A percentile compares a stretch with the other conserved stretches of the same genome.
Evolutionary conservation across 1,140 invertebrate species (phyloP).

Genomic region (Achroia grisella): DNA sequence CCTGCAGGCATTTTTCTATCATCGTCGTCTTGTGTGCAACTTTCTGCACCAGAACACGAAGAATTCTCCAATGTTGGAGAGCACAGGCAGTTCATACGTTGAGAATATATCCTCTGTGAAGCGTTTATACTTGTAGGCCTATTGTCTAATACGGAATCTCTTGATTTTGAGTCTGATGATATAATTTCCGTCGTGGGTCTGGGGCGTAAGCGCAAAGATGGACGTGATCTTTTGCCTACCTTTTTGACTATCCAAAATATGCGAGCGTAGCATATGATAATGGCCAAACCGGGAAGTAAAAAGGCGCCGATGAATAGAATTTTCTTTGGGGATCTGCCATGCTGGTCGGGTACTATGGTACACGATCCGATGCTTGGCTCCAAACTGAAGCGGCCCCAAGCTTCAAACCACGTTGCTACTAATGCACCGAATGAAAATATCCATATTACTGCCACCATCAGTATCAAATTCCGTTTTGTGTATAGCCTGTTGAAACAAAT

Average conservation of each 20-base stretch:
- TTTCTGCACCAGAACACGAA: conserved; percentile 43
- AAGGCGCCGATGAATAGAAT: conserved; percentile 86
- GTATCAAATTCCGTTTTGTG: conserved; percentile 76
- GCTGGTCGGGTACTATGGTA: conserved; percentile 81
- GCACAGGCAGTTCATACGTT: conserved; percentile 28
- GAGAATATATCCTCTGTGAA: not conserved
- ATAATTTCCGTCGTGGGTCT: conserved; percentile 7
- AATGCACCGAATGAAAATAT: conserved; percentile 80
- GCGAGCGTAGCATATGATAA: conserved; percentile 85
- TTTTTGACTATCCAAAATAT: conserved; percentile 86
- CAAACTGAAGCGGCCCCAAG: conserved; percentile 85
- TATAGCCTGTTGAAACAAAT: conserved; percentile 77
- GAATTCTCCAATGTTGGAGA: conserved; percentile 27
- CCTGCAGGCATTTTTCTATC: conserved; percentile 16
- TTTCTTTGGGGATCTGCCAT: conserved; percentile 82
- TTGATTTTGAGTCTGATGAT: conserved; percentile 1
- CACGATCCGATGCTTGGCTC: conserved; percentile 83
- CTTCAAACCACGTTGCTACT: conserved; percentile 81
- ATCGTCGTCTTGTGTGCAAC: conserved; percentile 27
- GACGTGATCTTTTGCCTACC: conserved; percentile 77
- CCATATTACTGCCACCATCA: conserved; percentile 85
- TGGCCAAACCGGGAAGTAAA: conserved; percentile 82
- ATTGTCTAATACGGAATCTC: not conserved
- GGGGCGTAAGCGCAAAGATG: conserved; percentile 12
- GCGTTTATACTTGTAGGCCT: not conserved